phyloP scores from a whole-genome alignment of 2,888 invertebrate species.

The Isoperla grammatica region DNA sequence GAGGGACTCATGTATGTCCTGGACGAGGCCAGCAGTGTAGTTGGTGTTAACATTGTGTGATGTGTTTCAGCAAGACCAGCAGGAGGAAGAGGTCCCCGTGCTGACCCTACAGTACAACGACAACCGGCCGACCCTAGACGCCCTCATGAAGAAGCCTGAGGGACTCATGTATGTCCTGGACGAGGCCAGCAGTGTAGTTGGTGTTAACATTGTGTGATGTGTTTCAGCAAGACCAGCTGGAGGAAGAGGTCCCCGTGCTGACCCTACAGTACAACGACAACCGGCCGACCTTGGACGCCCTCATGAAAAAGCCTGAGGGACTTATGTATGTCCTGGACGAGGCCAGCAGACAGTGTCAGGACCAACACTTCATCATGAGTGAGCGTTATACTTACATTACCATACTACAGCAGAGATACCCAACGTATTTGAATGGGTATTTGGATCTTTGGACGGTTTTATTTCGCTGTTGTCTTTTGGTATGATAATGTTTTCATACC shows the following conservation, averaged over 20 bases:
- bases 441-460: too few species aligned
- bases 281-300: slow-evolving; percentile 78
- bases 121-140: slow-evolving; percentile 82
- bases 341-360: slow-evolving; percentile 43
- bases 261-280: slow-evolving; percentile 81
- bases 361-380: slow-evolving; percentile 12
- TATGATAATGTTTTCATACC: too few species aligned
- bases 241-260: slow-evolving; percentile 69
- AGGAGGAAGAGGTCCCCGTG: slow-evolving; percentile 72
- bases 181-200: slow-evolving; percentile 64
- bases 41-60: too few species aligned
- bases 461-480: too few species aligned
- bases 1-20: slow-evolving; percentile 73
- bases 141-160: slow-evolving; percentile 74
- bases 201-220: neutral
- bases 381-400: too few species aligned
- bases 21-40: slow-evolving; percentile 78
- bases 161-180: slow-evolving; percentile 81
- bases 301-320: slow-evolving; percentile 78
- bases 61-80: slow-evolving; percentile 53
- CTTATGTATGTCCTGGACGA: slow-evolving; percentile 82
- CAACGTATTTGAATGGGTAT: too few species aligned
- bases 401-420: too few species aligned
- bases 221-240: slow-evolving; percentile 59
- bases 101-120: slow-evolving; percentile 74